Evolutionary conservation across 2,888 invertebrate genomes (phyloP).

Genomic region (Prostheceraeus crozeri): DNA sequence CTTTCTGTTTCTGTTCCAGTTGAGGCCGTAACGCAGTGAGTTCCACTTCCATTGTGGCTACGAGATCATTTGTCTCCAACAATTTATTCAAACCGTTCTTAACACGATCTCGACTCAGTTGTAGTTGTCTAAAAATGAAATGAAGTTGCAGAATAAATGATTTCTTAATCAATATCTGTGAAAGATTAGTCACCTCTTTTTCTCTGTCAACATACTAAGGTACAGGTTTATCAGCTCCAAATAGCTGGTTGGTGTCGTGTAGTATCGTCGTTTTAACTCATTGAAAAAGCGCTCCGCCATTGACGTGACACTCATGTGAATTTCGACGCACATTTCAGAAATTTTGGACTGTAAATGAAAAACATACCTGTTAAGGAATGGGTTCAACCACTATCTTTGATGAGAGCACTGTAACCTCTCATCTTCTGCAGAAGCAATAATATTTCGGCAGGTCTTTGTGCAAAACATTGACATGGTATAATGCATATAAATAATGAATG

Average conservation of each 20-base stretch:
- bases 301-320: slow-evolving; percentile 70
- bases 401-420: too few relatives aligned
- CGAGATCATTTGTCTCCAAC: slow-evolving; percentile 71
- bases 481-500: too few relatives aligned
- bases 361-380: too few relatives aligned
- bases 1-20: slow-evolving; percentile 68
- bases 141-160: not conserved
- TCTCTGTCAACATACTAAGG: slow-evolving; percentile 64
- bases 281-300: slow-evolving; percentile 70
- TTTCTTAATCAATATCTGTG: not conserved
- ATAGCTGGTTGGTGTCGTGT: slow-evolving; percentile 84
- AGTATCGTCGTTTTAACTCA: slow-evolving; percentile 76
- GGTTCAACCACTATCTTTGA: too few relatives aligned
- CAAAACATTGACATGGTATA: too few relatives aligned
- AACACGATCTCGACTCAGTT: slow-evolving; percentile 51
- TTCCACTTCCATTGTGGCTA: slow-evolving; percentile 76
- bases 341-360: slow-evolving; percentile 57
- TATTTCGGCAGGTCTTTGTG: too few relatives aligned
- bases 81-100: slow-evolving; percentile 64
- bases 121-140: slow-evolving; percentile 47
- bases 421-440: too few relatives aligned
- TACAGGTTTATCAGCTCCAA: slow-evolving; percentile 75
- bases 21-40: slow-evolving; percentile 73
- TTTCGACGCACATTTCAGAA: slow-evolving; percentile 66
- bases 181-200: slow-evolving; percentile 63